Evolutionary conservation across 2,797 vertebrate species (phyloP), one percentile per base, ranked within the genome.

Genomic region (Protosalanx chinensis): DNA sequence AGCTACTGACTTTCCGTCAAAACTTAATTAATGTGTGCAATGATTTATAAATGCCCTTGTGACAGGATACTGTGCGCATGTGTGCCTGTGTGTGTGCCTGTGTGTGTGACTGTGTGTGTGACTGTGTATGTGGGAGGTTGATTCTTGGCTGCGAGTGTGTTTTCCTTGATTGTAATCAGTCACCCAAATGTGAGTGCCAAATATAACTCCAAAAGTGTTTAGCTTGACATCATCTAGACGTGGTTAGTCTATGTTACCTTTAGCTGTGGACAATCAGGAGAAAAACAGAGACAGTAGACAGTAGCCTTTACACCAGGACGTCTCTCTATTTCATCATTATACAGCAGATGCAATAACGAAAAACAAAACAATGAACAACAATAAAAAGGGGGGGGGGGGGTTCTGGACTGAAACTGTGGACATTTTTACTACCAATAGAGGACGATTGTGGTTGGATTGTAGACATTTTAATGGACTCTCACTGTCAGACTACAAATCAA

Each of bases 201-300:
- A 82, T 59, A 64, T 13, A 23, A 30, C 7, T 7, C 41, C 13
- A 57, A 69, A 2, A 0, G 0, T 4, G 7, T 16, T 33, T 41
- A 79, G 0, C 60, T 68, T 33, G 29, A 35, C 35, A 61, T 74
- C 72, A 13, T 12, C 20, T 16, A 23, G 69, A n/a, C 4, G 20
- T 33, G n/a, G 16, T 73, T 53, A 64, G 73, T 61, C 32, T 32
- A 15, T 32, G 4, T 49, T 63, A 41, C 72, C 65, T 72, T 65
- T 35, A 79, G 78, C 78, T 85, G 78, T 85, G 78, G 91, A 92
- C 89, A 91, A 91, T 92, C 88, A 88, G 75, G 70, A 76, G 12
- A 5, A 57, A 30, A 75, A 76, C 35, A 68, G 64, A 53, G 57
- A 63, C 70, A 77, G 63, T 51, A 0, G 16, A n/a, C 30, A 62